phyloP scores from a whole-genome alignment of 2,797 vertebrate genomes.

The Melopsittacus undulatus region DNA sequence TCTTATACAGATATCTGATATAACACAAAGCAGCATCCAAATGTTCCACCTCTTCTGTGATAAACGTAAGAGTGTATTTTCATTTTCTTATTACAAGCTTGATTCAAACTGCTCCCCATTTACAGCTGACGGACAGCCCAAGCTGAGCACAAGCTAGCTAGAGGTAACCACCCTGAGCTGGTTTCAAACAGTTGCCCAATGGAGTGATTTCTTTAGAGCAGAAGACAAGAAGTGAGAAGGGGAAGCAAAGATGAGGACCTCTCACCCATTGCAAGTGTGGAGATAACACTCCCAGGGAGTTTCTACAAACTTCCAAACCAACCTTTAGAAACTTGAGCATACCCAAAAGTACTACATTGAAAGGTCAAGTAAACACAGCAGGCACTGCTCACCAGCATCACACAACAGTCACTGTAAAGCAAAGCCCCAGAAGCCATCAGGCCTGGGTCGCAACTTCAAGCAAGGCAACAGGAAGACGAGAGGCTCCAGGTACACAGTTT shows the following conservation, averaged over 20 bases:
- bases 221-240: constrained; percentile 23
- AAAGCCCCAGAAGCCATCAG: neutral
- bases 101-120: neutral
- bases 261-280: fast-evolving
- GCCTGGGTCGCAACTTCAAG: neutral
- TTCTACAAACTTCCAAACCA: neutral
- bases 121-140: neutral
- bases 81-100: fast-evolving
- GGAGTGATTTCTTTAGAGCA: neutral
- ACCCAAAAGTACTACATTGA: fast-evolving
- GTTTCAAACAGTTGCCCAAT: neutral
- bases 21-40: neutral
- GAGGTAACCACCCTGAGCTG: neutral
- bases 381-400: neutral
- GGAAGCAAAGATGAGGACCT: neutral
- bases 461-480: neutral
- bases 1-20: neutral
- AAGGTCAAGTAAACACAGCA: fast-evolving
- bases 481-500: neutral
- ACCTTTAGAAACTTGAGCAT: neutral
- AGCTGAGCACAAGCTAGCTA: neutral
- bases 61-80: neutral
- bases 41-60: neutral
- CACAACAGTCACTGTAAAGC: fast-evolving
- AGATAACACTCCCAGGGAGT: neutral